Conservation (phyloP, 2,888 invertebrate species). For the Cheilosia vernalis region DNA sequence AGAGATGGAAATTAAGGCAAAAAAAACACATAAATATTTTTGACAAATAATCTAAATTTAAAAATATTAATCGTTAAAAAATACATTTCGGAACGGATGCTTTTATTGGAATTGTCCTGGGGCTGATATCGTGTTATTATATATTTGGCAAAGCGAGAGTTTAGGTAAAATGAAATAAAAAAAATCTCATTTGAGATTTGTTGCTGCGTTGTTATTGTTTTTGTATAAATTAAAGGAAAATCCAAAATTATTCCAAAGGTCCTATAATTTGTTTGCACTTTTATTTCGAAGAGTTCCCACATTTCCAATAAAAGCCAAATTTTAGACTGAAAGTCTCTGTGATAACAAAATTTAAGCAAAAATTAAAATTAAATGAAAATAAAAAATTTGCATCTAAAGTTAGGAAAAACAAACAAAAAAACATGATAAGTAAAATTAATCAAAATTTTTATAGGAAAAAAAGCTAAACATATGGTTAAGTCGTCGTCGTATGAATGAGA, state of each 20-base stretch:
- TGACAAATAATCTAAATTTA: conserved; percentile 74
- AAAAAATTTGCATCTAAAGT: conserved; percentile 70
- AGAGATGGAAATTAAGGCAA: conserved; percentile 77
- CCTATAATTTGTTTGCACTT: conserved; percentile 78
- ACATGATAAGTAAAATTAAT: conserved; percentile 65
- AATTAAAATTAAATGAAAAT: conserved; percentile 49
- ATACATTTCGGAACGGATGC: conserved; percentile 72
- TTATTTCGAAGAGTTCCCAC: conserved; percentile 77
- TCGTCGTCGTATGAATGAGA: conserved; percentile 67
- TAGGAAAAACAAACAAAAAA: conserved; percentile 60
- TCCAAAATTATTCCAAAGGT: conserved; percentile 59
- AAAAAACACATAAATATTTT: conserved; percentile 57
- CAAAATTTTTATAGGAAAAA: conserved; percentile 75
- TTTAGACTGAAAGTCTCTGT: conserved; percentile 78
- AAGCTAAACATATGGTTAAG: conserved; percentile 72
- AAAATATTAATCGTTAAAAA: conserved; percentile 64
- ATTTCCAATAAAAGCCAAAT: conserved; percentile 76
- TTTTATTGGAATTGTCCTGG: conserved; percentile 73
- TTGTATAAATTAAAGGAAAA: conserved; percentile 20
- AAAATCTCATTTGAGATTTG: conserved; percentile 15
- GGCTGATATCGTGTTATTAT: conserved; percentile 47
- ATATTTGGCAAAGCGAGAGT: conserved; percentile 58
- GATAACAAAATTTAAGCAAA: conserved; percentile 74
- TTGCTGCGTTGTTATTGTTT: conserved; percentile 32
- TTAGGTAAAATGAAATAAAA: conserved; percentile 27